Percentiles rank a stretch among this genome's conserved stretches.
Evolutionary conservation across 2,797 vertebrate species (phyloP).

Genomic region (Phoxinus dragarum): DNA sequence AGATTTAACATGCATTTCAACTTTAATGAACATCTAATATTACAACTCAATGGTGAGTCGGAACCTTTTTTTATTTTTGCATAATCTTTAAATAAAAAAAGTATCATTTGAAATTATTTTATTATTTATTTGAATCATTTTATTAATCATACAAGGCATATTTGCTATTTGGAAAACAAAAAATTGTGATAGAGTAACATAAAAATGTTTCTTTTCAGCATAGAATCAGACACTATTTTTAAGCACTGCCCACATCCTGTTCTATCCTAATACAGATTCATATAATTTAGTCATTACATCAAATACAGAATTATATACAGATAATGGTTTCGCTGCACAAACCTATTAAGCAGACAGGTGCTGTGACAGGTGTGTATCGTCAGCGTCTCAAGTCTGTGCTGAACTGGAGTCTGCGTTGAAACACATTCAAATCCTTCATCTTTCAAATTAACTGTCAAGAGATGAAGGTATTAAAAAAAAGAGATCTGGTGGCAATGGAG

Average conservation of each 20-base stretch:
- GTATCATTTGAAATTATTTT: background rate
- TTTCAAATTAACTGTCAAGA: conserved; percentile 39
- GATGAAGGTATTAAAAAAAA: conserved; percentile 18
- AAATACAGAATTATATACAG: conserved; percentile 2
- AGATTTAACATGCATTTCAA: background rate
- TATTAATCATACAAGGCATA: background rate
- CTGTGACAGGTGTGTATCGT: conserved; percentile 23
- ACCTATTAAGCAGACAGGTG: conserved; percentile 34
- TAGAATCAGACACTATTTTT: background rate
- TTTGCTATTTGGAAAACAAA: background rate
- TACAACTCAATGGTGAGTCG: background rate
- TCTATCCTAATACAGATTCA: background rate
- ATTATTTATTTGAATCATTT: background rate
- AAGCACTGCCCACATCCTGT: background rate
- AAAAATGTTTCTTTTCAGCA: background rate
- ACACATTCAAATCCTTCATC: conserved; percentile 40
- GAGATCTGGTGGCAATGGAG: background rate
- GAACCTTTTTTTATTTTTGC: background rate
- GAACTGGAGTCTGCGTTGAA: background rate
- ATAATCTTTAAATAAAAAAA: background rate
- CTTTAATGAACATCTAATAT: background rate
- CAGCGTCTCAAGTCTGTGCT: background rate
- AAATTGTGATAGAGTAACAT: background rate
- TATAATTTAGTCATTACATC: conserved; percentile 3
- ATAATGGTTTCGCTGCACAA: conserved; percentile 18